Base-by-base conservation (phyloP, 2,113 vertebrate genomes). In the Hemicordylus capensis region DNA sequence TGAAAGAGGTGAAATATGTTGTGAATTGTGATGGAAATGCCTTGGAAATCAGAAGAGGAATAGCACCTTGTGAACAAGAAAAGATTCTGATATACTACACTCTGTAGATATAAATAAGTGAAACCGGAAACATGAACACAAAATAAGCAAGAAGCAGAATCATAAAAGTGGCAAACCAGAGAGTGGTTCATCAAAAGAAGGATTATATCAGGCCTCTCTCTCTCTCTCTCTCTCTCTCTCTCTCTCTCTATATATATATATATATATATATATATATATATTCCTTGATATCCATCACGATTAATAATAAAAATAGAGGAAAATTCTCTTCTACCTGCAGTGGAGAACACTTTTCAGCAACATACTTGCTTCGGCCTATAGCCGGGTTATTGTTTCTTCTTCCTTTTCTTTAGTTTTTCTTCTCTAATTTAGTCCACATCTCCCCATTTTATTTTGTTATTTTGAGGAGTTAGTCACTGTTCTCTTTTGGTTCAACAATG, bases 1-100 rank as follows among this genome's bases (percentile, higher is more conserved):
- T 82, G 5, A 12, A 89, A 46, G 88, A 84, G 64, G 31, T 83
- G 88, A 94, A 93, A 93, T 91, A 92, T 72, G 88, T 31, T 85
- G 85, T 31, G 69, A 87, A 84, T 73, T 76, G 59, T 78, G 88
- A 93, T 67, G 85, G 89, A 48, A 74, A 93, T 77, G 73, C 26
- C 12, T 58, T 64, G 1, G 3, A 88, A 86, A 74, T 89, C 77
- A 63, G 92, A 73, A 93, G 87, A 9, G 90, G 48, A 92, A 93
- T 92, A 80, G 64, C 44, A 78, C 46, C 0, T 3, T 46, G 66
- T 2, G 67, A 56, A 84, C 80, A 34, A 90, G 83, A 90, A 87
- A 44, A 88, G 17, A 10, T 83, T 28, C 26, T 63, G 86, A 80
- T 76, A 94, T 80, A 84, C 54, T 89, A 78, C 0, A 81, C 1